Evolutionary conservation across 2,888 invertebrate species (phyloP).

Genomic region (Monopis laevigella): DNA sequence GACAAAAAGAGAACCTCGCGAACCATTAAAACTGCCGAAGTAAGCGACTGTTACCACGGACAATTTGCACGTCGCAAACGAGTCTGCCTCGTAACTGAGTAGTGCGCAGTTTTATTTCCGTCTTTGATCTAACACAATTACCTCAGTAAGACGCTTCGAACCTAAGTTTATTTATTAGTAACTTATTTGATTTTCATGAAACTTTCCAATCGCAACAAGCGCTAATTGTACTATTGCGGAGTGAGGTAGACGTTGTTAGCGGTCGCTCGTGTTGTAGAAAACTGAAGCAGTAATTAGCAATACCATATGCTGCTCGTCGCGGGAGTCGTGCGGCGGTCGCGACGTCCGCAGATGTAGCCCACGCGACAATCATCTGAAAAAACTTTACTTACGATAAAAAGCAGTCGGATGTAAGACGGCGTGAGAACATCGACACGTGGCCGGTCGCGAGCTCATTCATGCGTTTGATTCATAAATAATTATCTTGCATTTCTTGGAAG

Average conservation of each 20-base stretch:
- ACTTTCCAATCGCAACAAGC: too few species aligned
- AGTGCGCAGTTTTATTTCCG: constrained; percentile 42
- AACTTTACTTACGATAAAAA: constrained; percentile 44
- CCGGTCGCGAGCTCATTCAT: constrained; percentile 54
- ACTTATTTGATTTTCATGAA: too few species aligned
- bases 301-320: constrained; percentile 51
- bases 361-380: constrained; percentile 44
- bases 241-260: constrained; percentile 1
- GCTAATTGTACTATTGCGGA: too few species aligned
- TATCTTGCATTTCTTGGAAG: constrained; percentile 10
- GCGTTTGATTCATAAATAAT: constrained; percentile 59
- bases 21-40: constrained; percentile 39
- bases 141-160: too few species aligned
- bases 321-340: constrained; percentile 34
- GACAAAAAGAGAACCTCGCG: constrained; percentile 47
- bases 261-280: constrained; percentile 24
- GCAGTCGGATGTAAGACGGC: constrained; percentile 36
- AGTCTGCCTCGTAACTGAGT: constrained; percentile 42
- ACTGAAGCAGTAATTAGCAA: constrained; percentile 58
- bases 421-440: constrained; percentile 63
- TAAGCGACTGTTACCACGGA: constrained; percentile 38
- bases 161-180: too few species aligned
- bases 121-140: constrained; percentile 21
- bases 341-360: constrained; percentile 50
- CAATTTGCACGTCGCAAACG: constrained; percentile 45